Percentiles rank a stretch among this genome's conserved stretches.
These are phyloP conservation scores for Lucifuga dentata DNA, from an alignment of 2,113 vertebrate genomes.

Conservation along the genomic window DNA sequence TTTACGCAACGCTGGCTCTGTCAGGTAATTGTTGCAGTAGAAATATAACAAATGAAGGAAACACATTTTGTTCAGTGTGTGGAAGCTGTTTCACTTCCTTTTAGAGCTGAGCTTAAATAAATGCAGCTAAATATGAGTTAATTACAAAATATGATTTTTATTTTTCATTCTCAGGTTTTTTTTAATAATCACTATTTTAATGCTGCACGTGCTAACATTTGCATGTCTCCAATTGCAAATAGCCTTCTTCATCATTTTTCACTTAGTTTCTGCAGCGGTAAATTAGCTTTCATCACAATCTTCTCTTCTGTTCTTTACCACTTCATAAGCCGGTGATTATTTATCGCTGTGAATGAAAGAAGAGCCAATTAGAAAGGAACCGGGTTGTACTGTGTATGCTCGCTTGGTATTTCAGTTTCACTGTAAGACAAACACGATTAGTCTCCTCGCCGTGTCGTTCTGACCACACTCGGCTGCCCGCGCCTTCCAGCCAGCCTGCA, in stretches of 20 bases:
- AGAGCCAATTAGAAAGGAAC: constrained; percentile 46
- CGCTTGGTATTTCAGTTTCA: constrained; percentile 3
- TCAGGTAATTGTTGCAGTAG: constrained; percentile 43
- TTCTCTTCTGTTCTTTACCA: not conserved
- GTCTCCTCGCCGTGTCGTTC: constrained; percentile 16
- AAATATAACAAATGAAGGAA: constrained; percentile 56
- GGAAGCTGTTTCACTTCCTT: constrained; percentile 27
- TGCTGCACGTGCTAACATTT: constrained; percentile 18
- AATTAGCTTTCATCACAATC: not conserved
- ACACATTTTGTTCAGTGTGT: constrained; percentile 26
- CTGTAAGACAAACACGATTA: constrained; percentile 36
- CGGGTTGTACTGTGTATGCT: constrained; percentile 2
- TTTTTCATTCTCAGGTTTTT: not conserved
- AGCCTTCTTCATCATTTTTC: not conserved
- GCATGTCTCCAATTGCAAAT: constrained; percentile 15
- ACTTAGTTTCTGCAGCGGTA: not conserved
- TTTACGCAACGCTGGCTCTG: constrained; percentile 58
- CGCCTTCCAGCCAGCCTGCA: constrained; percentile 33
- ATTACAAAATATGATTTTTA: constrained; percentile 7
- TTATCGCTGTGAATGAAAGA: constrained; percentile 35
- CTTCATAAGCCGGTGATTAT: constrained; percentile 8
- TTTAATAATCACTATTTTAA: not conserved
- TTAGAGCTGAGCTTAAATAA: constrained; percentile 14
- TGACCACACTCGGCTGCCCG: constrained; percentile 41
- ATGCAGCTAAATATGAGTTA: constrained; percentile 5